Percentiles rank a stretch among this genome's conserved stretches.
Conservation (phyloP, 2,888 invertebrate species). For the Caenorhabditis afra region DNA sequence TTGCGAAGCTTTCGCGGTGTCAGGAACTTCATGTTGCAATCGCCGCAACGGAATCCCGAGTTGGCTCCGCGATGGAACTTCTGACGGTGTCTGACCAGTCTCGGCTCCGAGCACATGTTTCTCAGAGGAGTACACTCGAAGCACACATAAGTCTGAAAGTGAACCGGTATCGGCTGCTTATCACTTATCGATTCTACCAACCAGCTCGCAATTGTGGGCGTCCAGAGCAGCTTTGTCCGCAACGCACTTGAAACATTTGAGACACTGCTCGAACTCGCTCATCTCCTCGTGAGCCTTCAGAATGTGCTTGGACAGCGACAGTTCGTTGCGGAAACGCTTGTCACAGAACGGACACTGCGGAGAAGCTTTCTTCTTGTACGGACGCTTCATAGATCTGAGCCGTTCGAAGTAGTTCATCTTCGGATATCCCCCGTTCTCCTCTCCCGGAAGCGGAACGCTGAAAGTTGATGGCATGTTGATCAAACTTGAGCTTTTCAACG, state of each 20-base stretch:
- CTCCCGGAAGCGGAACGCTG: conserved; percentile 79
- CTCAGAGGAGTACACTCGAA: conserved; percentile 79
- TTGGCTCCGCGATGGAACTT: conserved; percentile 72
- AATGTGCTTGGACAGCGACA: conserved; percentile 78
- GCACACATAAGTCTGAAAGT: conserved; percentile 77
- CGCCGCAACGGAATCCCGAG: conserved; percentile 73
- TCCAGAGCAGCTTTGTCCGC: conserved; percentile 69
- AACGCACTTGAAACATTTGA: conserved; percentile 78
- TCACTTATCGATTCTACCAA: conserved; percentile 19
- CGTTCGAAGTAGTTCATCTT: conserved; percentile 75
- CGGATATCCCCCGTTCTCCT: conserved; percentile 71
- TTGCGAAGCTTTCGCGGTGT: conserved; percentile 79
- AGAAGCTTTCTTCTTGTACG: conserved; percentile 78
- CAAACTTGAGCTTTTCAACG: no score
- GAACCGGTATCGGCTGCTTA: background rate
- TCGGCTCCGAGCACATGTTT: conserved; percentile 75
- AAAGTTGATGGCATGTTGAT: no score
- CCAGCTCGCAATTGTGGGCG: conserved; percentile 77
- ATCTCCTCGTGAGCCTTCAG: conserved; percentile 74
- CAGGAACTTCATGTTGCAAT: conserved; percentile 76
- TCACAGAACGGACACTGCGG: conserved; percentile 81
- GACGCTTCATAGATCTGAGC: conserved; percentile 70
- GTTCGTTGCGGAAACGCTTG: conserved; percentile 80
- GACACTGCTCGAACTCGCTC: conserved; percentile 78
- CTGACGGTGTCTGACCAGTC: conserved; percentile 65